phyloP scores from a whole-genome alignment of 2,113 vertebrate genomes.

The Eurypyga helias region DNA sequence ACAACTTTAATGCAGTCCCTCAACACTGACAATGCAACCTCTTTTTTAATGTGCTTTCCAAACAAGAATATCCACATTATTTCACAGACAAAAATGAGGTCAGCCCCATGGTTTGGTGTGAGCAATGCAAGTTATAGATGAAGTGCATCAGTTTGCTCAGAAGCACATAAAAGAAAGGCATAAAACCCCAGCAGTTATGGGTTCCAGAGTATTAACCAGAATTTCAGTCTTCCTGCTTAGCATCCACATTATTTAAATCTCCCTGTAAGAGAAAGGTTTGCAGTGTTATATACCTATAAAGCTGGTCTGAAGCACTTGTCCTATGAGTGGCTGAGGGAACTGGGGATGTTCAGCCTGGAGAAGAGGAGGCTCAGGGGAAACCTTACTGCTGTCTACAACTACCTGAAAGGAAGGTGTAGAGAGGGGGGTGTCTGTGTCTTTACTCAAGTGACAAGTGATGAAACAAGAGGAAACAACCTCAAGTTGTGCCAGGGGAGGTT shows the following conservation, averaged over 20 bases:
- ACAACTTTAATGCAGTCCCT: background rate
- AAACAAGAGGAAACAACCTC: fast-evolving
- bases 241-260: background rate
- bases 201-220: background rate
- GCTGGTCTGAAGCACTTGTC: background rate
- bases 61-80: fast-evolving
- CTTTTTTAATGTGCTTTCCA: background rate
- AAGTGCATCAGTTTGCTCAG: background rate
- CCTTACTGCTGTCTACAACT: background rate
- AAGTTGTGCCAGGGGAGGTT: background rate
- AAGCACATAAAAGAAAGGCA: background rate
- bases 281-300: background rate
- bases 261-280: background rate
- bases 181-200: fast-evolving
- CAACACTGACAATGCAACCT: background rate
- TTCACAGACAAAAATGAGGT: background rate
- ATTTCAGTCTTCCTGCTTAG: background rate
- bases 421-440: fast-evolving
- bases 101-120: fast-evolving
- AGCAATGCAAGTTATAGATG: background rate
- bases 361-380: background rate
- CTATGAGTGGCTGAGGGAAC: background rate
- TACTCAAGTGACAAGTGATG: background rate
- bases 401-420: background rate
- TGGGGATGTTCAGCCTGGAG: background rate